Evolutionary conservation across 53 echinoderm and acorn worm genomes (phyloP), one percentile per base, ranked within the genome.

Genomic region (Echinarachnius parma): DNA sequence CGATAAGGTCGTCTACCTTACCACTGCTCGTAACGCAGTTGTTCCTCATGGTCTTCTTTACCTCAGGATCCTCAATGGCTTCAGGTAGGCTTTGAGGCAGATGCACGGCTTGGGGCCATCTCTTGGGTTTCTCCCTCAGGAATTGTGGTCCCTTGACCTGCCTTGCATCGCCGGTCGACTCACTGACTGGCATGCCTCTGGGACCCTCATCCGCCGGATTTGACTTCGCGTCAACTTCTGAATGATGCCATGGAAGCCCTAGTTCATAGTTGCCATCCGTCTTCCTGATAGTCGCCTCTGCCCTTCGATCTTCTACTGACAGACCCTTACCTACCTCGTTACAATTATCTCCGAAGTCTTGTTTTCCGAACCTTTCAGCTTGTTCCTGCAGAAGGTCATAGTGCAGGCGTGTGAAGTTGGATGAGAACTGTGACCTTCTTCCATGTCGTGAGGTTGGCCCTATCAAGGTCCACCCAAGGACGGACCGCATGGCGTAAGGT

Each of bases 221-320:
- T n/a, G n/a, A n/a, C n/a, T n/a, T n/a, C n/a, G n/a, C n/a, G 35
- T 37, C 44, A 21, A 78, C 71, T 28, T 77, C 72, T 35, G 42
- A 21, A 21, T 65, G 46, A 3, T 76, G 79, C 88, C 88, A 83
- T 32, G 88, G 88, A 31, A 87, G 46, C 4, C 60, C 79, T 13
- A 87, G 45, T 46, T 83, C 75, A 28, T 87, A 87, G 48, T 87
- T 83, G 29, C 88, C 79, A 45, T 83, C 79, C 9, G 64, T 59
- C 5, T 58, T 65, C 15, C 26, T 64, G 34, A 62, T 28, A 13
- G 81, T 66, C 14, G 60, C 30, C 36, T 49, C 45, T 9, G 87
- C 87, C 48, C 36, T 69, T 52, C 63, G 78, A 64, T 87, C 83
- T 75, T 87, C 82, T 23, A 82, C 72, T 33, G 82, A 86, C 16